phyloP scores from a whole-genome alignment of 2,797 vertebrate species.

The Netta rufina region DNA sequence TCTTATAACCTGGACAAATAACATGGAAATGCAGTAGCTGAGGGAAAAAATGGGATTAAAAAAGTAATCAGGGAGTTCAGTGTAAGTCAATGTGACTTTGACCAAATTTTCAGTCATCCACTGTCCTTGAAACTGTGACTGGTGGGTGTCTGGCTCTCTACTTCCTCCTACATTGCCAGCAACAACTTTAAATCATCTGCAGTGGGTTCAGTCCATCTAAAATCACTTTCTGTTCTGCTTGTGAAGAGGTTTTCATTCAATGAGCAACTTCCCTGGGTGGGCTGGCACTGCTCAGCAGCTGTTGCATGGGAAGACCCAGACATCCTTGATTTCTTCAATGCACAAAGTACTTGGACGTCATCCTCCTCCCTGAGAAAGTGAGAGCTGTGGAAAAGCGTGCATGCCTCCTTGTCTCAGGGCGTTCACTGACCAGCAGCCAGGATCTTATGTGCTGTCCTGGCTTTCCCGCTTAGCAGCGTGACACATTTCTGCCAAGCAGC shows the following conservation, averaged over 20 bases:
- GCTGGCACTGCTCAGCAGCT: not conserved
- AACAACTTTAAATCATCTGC: not conserved
- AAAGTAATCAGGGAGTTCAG: not conserved
- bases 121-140: not conserved
- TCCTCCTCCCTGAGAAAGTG: not conserved
- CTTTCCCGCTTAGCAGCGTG: not conserved
- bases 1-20: not conserved
- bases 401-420: not conserved
- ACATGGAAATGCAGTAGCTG: not conserved
- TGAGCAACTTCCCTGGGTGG: not conserved
- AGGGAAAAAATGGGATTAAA: not conserved
- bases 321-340: not conserved
- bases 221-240: not conserved
- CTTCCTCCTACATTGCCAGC: not conserved
- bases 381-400: not conserved
- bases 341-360: not conserved
- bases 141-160: not conserved
- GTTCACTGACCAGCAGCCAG: not conserved
- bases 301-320: accelerated
- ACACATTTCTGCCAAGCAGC: not conserved
- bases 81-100: not conserved
- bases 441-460: not conserved
- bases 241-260: not conserved
- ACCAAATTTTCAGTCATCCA: not conserved
- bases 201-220: not conserved